phyloP scores from a whole-genome alignment of 2,113 vertebrate species.

The Saccopteryx leptura region DNA sequence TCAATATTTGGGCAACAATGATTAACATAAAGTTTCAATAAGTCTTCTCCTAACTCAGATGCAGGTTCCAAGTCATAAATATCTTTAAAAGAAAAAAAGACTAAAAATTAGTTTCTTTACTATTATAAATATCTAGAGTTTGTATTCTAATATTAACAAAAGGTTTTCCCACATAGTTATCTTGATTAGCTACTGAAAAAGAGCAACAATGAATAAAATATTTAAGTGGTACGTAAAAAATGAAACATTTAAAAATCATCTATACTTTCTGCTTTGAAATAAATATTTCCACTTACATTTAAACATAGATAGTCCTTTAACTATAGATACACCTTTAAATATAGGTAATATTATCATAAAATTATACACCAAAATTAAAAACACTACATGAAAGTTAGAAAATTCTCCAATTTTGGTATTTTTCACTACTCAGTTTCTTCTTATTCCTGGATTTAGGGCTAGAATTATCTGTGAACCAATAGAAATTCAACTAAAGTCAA shows the following conservation, averaged over 20 bases:
- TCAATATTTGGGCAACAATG: conserved; percentile 92
- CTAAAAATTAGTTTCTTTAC: conserved; percentile 36
- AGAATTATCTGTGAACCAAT: neutral
- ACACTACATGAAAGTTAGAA: neutral
- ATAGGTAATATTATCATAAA: conserved; percentile 43
- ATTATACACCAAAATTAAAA: conserved; percentile 42
- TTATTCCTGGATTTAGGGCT: neutral
- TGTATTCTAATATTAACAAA: conserved; percentile 42
- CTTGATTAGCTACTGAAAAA: conserved; percentile 12
- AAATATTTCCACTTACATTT: conserved; percentile 30
- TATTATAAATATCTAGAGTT: neutral
- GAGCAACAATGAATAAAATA: neutral
- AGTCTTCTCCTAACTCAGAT: conserved; percentile 93
- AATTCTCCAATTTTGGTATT: conserved; percentile 11
- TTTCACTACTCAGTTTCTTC: conserved; percentile 16
- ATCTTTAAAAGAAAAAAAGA: conserved; percentile 82
- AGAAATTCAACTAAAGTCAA: conserved; percentile 55
- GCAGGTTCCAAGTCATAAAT: conserved; percentile 89
- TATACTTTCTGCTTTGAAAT: conserved; percentile 54
- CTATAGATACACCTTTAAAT: conserved; percentile 31
- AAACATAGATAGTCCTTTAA: conserved; percentile 46
- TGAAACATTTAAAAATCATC: conserved; percentile 50
- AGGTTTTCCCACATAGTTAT: conserved; percentile 51
- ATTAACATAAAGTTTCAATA: conserved; percentile 92
- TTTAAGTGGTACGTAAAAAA: conserved; percentile 58